Base-by-base conservation (phyloP, 2,888 invertebrate genomes). In the Glaucopsyche alexis region DNA sequence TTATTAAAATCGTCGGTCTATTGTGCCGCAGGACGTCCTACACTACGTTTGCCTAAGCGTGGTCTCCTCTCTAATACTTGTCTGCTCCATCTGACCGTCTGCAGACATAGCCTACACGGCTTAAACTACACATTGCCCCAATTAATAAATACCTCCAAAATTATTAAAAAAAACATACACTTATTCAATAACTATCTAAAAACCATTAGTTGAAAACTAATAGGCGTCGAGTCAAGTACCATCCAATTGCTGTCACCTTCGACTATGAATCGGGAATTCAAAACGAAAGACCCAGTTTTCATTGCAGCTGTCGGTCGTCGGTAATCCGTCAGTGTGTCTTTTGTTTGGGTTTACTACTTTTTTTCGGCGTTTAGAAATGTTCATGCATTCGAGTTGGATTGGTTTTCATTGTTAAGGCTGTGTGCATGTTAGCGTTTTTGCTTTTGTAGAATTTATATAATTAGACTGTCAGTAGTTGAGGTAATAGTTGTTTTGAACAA, bases 311-410 rank as follows among this genome's bases (percentile, higher is more conserved):
- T n/a, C 42, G n/a, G 65, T 14, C n/a, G 66, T 7, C 66, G 16
- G 40, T 66, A 66, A 66, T 66, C 42, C 66, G 42, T 42, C 42
- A 66, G 66, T n/a, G 66, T 66, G 40, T 40, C 42, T 38, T 38
- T 60, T 60, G 60, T 60, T 7, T 29, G 29, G 29, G 19, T 11
- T 55, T 52, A 52, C 52, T 38, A 13, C n/a, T 42, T 40, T 42
- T 66, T 66, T 66, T 66, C 42, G 66, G 66, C 42, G 42, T 66
- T 66, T 66, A 40, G 66, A 40, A 16, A 42, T 42, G 4, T 66
- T 42, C 65, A 65, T 16, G 66, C 42, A 29, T 19, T 19, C 13
- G 60, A 11, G 47, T 47, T 9, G 60, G 11, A 29, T 29, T 13
- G 60, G 60, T 11, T 60, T 60, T 60, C 60, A 60, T 16, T 13